Evolutionary conservation across 2,888 invertebrate genomes (phyloP).

Genomic region (Notocelia uddmanniana): DNA sequence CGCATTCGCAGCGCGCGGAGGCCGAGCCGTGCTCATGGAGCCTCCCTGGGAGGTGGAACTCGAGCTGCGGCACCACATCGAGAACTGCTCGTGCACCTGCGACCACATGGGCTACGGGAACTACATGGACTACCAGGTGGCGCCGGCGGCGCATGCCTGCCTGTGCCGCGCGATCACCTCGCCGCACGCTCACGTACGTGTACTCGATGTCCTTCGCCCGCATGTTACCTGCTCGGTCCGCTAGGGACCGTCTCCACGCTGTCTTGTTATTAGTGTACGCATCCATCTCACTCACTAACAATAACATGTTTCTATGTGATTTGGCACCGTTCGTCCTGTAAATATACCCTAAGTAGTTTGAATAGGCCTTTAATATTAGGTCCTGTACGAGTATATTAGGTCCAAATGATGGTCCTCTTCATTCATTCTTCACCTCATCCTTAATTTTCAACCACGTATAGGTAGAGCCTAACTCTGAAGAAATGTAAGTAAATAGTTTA

Average conservation of each 20-base stretch:
- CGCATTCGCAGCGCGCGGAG: constrained; percentile 73
- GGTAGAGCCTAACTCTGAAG: background rate
- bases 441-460: constrained; percentile 13
- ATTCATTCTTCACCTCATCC: constrained; percentile 21
- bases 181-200: constrained; percentile 84
- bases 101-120: constrained; percentile 98
- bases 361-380: background rate
- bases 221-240: constrained; percentile 63
- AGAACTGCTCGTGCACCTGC: constrained; percentile 95
- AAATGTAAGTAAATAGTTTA: constrained; percentile 10
- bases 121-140: constrained; percentile 95
- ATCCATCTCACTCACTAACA: constrained; percentile 29
- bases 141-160: constrained; percentile 81
- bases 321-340: constrained; percentile 30
- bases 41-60: constrained; percentile 90
- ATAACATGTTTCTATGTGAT: constrained; percentile 30
- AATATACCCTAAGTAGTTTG: background rate
- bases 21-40: constrained; percentile 81
- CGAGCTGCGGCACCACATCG: constrained; percentile 95
- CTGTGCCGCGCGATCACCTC: constrained; percentile 83
- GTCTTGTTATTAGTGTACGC: constrained; percentile 62
- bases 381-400: too few species aligned
- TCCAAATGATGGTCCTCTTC: background rate
- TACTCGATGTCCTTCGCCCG: constrained; percentile 56
- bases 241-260: constrained; percentile 65